These are phyloP conservation scores for Allacma fusca DNA, from an alignment of 2,888 invertebrate genomes.

Conservation along the genomic window DNA sequence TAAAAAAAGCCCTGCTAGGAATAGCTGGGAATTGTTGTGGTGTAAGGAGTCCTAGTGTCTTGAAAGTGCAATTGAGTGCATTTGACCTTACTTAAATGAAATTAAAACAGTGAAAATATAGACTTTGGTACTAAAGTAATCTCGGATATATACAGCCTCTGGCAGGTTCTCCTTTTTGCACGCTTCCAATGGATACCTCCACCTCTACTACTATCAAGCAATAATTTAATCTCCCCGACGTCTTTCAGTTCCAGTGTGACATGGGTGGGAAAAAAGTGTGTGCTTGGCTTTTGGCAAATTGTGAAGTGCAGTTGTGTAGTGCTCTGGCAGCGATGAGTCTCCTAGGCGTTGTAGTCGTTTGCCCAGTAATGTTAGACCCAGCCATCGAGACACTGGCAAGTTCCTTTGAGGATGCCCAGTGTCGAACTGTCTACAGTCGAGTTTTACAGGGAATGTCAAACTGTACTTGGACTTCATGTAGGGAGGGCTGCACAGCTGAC, in stretches of 20 bases:
- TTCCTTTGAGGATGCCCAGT: constrained; percentile 58
- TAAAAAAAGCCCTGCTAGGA: too few species aligned
- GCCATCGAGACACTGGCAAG: constrained; percentile 61
- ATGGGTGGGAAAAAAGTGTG: constrained; percentile 59
- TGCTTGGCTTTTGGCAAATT: constrained; percentile 61
- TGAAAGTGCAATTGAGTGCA: background rate
- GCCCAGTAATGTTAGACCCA: constrained; percentile 62
- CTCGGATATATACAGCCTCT: too few species aligned
- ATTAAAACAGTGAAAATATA: too few species aligned
- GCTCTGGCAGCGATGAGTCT: constrained; percentile 61
- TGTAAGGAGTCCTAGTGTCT: too few species aligned
- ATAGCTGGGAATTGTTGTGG: too few species aligned
- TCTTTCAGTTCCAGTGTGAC: constrained; percentile 23
- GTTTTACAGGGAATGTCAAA: constrained; percentile 61
- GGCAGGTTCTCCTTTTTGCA: too few species aligned
- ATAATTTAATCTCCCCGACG: constrained; percentile 8
- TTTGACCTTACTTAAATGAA: too few species aligned
- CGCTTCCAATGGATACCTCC: too few species aligned
- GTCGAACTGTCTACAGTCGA: constrained; percentile 59
- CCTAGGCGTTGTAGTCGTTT: constrained; percentile 61
- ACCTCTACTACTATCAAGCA: too few species aligned
- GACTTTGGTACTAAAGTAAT: too few species aligned
- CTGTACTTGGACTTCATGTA: constrained; percentile 63
- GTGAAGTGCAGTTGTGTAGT: constrained; percentile 62
- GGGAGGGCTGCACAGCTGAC: constrained; percentile 63